Evolutionary conservation across 30 jellyfish, hydroid and myxozoan genomes (phyloP).

Genomic region (Hydractinia echinata): DNA sequence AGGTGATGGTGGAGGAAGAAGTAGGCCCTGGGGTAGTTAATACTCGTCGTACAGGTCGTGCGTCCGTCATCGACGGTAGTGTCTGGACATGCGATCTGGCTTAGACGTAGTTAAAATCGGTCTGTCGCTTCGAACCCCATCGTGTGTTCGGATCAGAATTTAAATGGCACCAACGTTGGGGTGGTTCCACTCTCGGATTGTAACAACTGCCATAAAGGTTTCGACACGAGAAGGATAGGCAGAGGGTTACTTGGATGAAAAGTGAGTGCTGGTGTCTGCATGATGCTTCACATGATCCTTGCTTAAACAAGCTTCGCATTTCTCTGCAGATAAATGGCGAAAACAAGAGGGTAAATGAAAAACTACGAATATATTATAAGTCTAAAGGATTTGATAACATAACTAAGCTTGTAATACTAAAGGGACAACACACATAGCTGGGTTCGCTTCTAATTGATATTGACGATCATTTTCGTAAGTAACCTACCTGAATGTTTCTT

Average conservation of each 20-base stretch:
- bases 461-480: too few relatives aligned
- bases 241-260: constrained; percentile 84
- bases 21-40: constrained; percentile 82
- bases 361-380: not conserved
- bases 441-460: too few relatives aligned
- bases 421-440: too few relatives aligned
- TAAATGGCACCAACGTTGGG: constrained; percentile 49
- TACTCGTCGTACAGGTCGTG: constrained; percentile 82
- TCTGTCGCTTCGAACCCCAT: constrained; percentile 77
- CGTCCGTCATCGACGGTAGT: constrained; percentile 90
- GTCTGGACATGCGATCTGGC: constrained; percentile 86
- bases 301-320: constrained; percentile 30
- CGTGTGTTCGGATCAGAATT: constrained; percentile 85
- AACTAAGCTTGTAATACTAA: too few relatives aligned
- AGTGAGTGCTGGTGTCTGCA: constrained; percentile 60
- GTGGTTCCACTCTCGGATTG: constrained; percentile 59
- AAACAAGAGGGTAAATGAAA: not conserved
- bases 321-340: constrained; percentile 14
- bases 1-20: constrained; percentile 84
- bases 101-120: constrained; percentile 52
- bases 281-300: constrained; percentile 40
- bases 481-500: too few relatives aligned
- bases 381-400: too few relatives aligned
- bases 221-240: constrained; percentile 76
- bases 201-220: constrained; percentile 71